Base-by-base conservation (phyloP, 1,140 invertebrate species). In the Philaenus spumarius region DNA sequence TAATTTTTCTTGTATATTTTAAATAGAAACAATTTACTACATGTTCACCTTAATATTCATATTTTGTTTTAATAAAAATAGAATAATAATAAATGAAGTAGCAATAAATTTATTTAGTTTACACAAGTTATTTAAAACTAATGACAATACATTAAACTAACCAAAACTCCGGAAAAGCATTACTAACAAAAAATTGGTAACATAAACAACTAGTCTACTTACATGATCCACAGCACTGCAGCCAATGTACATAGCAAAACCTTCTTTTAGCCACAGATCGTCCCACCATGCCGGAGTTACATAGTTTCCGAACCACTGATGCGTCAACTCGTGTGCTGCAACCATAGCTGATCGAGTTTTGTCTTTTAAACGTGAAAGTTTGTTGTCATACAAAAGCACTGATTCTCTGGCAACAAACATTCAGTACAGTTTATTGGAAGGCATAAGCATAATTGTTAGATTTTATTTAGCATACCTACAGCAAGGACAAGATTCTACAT, bases 271-370 rank as follows among this genome's bases (percentile, higher is more conserved):
- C 87, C 89, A 79, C 0, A 93, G 72, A 71, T 92, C 87, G 2
- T 80, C 79, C 86, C 86, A 89, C 87, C 86, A 89, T 65, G 81
- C 79, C 79, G 87, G 86, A 1, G 87, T 89, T 0, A 89, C 87
- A 64, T 89, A 71, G 72, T 90, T 85, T 14, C 85, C 85, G 66
- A 84, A 83, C 85, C 85, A 85, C 67, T 85, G 84, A 73, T 94
- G 90, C 1, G 89, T 88, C 9, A 93, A 68, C 73, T 93, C 90
- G 69, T 93, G 90, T 19, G 86, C 80, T 43, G 93, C 80, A 2
- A 87, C 82, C 50, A 77, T 75, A 24, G 85, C 84, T 1, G 90
- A 79, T 12, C 76, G 69, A 48, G 83, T 76, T 65, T 83, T 81
- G 59, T 78, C 82, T 1, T 70, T 54, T 15, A 78, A 75, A 0